Conservation (phyloP, 2,888 invertebrate species). For the Macaria notata region DNA sequence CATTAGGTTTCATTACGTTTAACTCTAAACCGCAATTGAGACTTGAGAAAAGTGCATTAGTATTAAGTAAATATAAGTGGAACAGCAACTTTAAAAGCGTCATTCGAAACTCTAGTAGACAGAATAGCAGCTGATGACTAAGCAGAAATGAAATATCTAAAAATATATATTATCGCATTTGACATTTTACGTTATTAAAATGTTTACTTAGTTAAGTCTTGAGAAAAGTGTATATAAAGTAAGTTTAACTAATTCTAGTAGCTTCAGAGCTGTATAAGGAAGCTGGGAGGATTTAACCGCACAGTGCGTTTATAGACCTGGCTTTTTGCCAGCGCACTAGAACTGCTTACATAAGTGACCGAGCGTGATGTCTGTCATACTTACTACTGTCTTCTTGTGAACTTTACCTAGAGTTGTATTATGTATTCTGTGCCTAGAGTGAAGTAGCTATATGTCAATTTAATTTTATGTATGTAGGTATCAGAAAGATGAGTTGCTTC, state of each 20-base stretch:
- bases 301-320: slow-evolving; percentile 64
- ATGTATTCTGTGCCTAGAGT: not conserved
- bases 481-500: too few species aligned
- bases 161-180: too few species aligned
- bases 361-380: slow-evolving; percentile 24
- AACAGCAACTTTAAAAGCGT: too few species aligned
- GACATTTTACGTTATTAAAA: too few species aligned
- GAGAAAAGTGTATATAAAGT: slow-evolving; percentile 6
- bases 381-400: not conserved
- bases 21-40: slow-evolving; percentile 21
- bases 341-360: slow-evolving; percentile 52
- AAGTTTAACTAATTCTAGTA: slow-evolving; percentile 7
- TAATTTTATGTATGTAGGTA: too few species aligned
- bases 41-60: slow-evolving; percentile 5
- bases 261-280: slow-evolving; percentile 46
- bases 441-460: too few species aligned
- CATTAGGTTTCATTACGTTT: slow-evolving; percentile 26
- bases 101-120: too few species aligned
- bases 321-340: slow-evolving; percentile 57
- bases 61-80: slow-evolving; percentile 1
- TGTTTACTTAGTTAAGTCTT: too few species aligned
- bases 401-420: slow-evolving; percentile 4
- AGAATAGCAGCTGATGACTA: too few species aligned
- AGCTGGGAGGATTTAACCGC: slow-evolving; percentile 49
- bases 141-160: too few species aligned